These are phyloP conservation scores for Drosophila mayri DNA, from an alignment of 1,140 invertebrate genomes.

Conservation along the genomic window DNA sequence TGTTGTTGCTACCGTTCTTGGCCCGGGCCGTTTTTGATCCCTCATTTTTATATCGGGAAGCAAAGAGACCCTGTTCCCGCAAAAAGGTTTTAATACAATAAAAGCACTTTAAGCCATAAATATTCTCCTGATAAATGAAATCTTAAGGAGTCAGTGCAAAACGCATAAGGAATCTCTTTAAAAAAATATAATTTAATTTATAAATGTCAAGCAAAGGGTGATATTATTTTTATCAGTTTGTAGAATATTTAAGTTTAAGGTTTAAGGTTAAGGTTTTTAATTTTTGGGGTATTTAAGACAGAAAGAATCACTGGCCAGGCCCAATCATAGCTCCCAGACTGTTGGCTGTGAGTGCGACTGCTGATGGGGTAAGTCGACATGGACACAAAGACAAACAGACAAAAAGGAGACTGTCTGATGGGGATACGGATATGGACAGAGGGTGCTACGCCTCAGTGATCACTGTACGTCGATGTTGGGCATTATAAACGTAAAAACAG, in stretches of 20 bases:
- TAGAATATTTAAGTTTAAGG: background rate
- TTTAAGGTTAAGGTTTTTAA: background rate
- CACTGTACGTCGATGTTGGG: constrained; percentile 8
- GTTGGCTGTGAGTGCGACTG: background rate
- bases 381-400: background rate
- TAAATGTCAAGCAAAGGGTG: too few species aligned
- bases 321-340: background rate
- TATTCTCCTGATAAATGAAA: background rate
- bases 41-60: constrained; percentile 55
- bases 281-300: background rate
- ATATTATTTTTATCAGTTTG: background rate
- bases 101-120: constrained; percentile 1
- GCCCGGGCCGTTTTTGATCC: constrained; percentile 46
- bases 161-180: background rate
- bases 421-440: background rate
- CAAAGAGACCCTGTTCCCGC: constrained; percentile 12
- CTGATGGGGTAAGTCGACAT: background rate
- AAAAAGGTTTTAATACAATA: constrained; percentile 22
- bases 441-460: constrained; percentile 5
- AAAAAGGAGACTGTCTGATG: background rate
- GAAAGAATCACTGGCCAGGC: background rate
- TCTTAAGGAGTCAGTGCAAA: background rate
- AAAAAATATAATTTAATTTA: constrained; percentile 1
- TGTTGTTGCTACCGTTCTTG: background rate
- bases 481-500: constrained; percentile 2